Evolutionary conservation across 1,140 invertebrate species (phyloP).

Genomic region (Philopotamus ludificatus): DNA sequence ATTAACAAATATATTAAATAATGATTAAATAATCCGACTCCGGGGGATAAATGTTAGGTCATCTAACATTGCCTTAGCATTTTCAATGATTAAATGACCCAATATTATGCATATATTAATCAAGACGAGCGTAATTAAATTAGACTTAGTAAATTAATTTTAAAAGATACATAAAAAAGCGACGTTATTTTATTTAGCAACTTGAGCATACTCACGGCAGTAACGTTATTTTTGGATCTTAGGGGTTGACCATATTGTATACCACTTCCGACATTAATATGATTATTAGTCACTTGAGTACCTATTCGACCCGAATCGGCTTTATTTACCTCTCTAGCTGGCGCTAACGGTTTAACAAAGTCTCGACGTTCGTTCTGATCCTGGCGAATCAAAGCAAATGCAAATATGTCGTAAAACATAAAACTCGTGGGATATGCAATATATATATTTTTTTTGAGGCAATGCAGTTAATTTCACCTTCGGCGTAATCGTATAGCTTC

Average conservation of each 20-base stretch:
- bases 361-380: conserved; percentile 13
- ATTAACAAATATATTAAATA: background rate
- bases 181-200: conserved; percentile 2
- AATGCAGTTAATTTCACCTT: no score
- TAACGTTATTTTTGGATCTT: conserved; percentile 32
- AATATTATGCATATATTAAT: no score
- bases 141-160: no score
- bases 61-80: no score
- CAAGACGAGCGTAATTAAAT: background rate
- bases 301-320: background rate
- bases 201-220: conserved; percentile 23
- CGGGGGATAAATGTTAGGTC: no score
- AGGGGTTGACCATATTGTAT: conserved; percentile 29
- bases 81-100: no score
- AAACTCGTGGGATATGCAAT: no score
- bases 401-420: background rate
- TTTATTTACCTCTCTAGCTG: conserved; percentile 14
- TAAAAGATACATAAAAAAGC: no score
- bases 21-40: background rate
- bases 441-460: no score
- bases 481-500: conserved; percentile 31
- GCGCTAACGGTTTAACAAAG: conserved; percentile 19
- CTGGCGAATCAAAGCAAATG: conserved; percentile 2
- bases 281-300: conserved; percentile 14
- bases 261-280: conserved; percentile 11